These are phyloP conservation scores for Hippocampus guttulatus DNA, from an alignment of 2,113 vertebrate species.

Conservation along the genomic window DNA sequence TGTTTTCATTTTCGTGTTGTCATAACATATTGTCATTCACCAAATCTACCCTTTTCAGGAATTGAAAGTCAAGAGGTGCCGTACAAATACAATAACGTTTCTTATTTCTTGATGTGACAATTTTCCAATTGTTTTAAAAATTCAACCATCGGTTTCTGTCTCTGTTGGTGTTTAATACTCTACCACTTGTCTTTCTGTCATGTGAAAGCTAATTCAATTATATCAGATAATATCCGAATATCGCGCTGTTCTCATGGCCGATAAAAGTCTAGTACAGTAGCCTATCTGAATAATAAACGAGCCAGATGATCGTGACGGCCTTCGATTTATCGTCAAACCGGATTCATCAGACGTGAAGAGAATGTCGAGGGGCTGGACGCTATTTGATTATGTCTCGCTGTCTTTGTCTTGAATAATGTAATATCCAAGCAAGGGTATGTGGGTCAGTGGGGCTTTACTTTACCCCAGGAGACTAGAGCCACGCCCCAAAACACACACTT, in stretches of 20 bases:
- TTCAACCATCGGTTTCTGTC: too few species aligned
- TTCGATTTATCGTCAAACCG: not conserved
- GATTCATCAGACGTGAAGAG: conserved; percentile 24
- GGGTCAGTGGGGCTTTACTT: conserved; percentile 64
- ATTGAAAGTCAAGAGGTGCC: too few species aligned
- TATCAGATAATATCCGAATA: not conserved
- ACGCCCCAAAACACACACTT: conserved; percentile 36
- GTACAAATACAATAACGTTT: too few species aligned
- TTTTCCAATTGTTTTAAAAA: too few species aligned
- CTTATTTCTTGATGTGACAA: too few species aligned
- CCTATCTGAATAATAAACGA: not conserved
- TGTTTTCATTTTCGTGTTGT: too few species aligned
- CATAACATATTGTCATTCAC: too few species aligned
- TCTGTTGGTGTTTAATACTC: too few species aligned
- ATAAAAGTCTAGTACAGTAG: not conserved
- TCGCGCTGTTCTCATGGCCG: not conserved
- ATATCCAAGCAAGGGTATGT: conserved; percentile 54
- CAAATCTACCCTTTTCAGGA: too few species aligned
- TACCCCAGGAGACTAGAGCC: conserved; percentile 36
- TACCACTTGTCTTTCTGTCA: not conserved
- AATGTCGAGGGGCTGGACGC: not conserved
- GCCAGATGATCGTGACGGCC: not conserved
- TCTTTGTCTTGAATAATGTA: conserved; percentile 45
- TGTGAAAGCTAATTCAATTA: not conserved
- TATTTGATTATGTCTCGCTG: not conserved